Evolutionary conservation across 2,888 invertebrate species (phyloP), one percentile per base, ranked within the genome.

Genomic region (Hemicrepidius hirtus): DNA sequence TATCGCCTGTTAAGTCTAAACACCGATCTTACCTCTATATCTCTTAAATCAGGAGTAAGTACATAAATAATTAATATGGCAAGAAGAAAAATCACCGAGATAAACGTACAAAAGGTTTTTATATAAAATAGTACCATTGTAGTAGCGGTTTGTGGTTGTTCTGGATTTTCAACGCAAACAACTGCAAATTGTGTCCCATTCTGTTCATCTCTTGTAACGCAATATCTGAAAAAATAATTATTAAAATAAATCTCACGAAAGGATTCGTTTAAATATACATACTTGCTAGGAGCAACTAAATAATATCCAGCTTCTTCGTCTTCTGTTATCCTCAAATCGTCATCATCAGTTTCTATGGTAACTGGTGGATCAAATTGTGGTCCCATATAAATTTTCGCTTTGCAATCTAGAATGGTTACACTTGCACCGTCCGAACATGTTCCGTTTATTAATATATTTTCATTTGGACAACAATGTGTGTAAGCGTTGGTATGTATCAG

Each of bases 11-110:
- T 41, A 24, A 24, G 24, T 2, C 24, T 24, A 24, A 9, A n/a
- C 7, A 9, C 5, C 24, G 24, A 2, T 18, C 3, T 41, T 75
- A 78, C 77, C 69, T 79, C 76, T 24, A 78, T 82, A 79, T 82
- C 89, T 86, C 91, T 87, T 79, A 92, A 83, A 80, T 90, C 89
- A 9, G 91, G 90, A 24, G 91, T 80, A 67, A 86, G 86, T 50
- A 86, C 81, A 82, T 92, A 92, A 9, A 91, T 87, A 0, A 86
- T 83, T 37, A 91, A 83, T 0, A 91, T 91, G 3, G 86, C 79
- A 6, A 88, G 77, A 0, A 91, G 84, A 77, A 91, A 91, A 18
- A 88, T 78, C 0, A 89, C 28, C 1, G 73, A 55, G 40, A 74
- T 24, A n/a, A 57, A n/a, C 7, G 18, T n/a, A 70, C 73, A 74